These are phyloP conservation scores for Thunnus albacares DNA, from an alignment of 2,797 vertebrate species.

Conservation along the genomic window DNA sequence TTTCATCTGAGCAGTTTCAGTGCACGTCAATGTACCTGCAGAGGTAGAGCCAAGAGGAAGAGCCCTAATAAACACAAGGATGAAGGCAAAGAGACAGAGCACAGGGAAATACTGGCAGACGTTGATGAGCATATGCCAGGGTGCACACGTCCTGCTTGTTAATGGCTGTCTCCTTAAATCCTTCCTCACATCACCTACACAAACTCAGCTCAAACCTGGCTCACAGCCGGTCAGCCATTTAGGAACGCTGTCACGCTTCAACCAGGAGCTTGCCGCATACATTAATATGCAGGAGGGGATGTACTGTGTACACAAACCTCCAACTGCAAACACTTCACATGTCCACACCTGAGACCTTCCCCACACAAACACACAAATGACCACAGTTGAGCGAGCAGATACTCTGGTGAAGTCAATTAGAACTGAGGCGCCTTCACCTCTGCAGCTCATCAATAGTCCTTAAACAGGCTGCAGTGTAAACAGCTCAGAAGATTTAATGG, in stretches of 20 bases:
- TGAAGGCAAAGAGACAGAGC: conserved; percentile 28
- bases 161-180: conserved; percentile 52
- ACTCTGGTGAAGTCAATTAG: conserved; percentile 73
- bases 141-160: conserved; percentile 36
- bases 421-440: conserved; percentile 60
- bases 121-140: conserved; percentile 63
- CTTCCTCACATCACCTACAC: conserved; percentile 29
- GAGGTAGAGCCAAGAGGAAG: conserved; percentile 11
- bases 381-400: conserved; percentile 58
- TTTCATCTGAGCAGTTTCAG: conserved; percentile 18
- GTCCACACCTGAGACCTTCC: conserved; percentile 68
- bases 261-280: conserved; percentile 31
- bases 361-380: conserved; percentile 43
- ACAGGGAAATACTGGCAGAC: conserved; percentile 31
- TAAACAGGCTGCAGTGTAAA: conserved; percentile 72
- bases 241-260: conserved; percentile 34
- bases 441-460: conserved; percentile 77
- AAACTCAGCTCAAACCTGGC: conserved; percentile 18
- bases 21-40: conserved; percentile 3
- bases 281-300: conserved; percentile 63
- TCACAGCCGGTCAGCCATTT: conserved; percentile 9
- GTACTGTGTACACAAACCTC: conserved; percentile 12
- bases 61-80: conserved; percentile 46
- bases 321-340: conserved; percentile 56
- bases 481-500: conserved; percentile 63